Evolutionary conservation across 2,113 vertebrate genomes (phyloP).

Genomic region (Eulacestoma nigropectus): DNA sequence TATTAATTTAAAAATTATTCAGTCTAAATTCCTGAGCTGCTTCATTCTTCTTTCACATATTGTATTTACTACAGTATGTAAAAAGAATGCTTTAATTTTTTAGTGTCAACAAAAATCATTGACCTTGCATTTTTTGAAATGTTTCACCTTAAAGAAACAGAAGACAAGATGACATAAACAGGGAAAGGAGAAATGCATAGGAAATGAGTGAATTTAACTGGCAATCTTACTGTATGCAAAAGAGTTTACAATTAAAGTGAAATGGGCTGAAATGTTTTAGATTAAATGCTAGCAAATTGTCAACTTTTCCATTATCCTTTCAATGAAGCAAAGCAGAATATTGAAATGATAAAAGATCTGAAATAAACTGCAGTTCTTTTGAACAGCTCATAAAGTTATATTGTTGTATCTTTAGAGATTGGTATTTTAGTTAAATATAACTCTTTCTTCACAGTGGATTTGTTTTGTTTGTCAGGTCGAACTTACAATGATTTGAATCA

Average conservation of each 20-base stretch:
- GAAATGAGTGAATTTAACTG: background rate
- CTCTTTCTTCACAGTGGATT: background rate
- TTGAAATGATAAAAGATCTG: background rate
- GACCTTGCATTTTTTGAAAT: background rate
- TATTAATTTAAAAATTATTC: background rate
- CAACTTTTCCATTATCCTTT: background rate
- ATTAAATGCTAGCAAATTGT: background rate
- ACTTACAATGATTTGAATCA: slow-evolving; percentile 96
- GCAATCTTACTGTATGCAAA: background rate
- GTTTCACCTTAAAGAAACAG: background rate
- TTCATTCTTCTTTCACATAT: background rate
- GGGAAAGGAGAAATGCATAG: background rate
- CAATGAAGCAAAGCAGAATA: background rate
- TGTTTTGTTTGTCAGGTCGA: slow-evolving; percentile 75
- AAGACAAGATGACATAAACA: background rate
- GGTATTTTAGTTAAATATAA: background rate
- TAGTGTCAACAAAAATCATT: background rate
- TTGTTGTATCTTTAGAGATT: background rate
- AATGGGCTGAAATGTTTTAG: background rate
- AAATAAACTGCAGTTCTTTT: background rate
- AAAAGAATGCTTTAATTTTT: background rate
- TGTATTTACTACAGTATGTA: background rate
- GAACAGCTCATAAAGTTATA: background rate
- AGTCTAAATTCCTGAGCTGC: background rate
- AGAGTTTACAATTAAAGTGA: background rate